Percentiles rank a stretch among this genome's conserved stretches.
These are phyloP conservation scores for Eristalis intricaria DNA, from an alignment of 2,888 invertebrate species.

Conservation along the genomic window DNA sequence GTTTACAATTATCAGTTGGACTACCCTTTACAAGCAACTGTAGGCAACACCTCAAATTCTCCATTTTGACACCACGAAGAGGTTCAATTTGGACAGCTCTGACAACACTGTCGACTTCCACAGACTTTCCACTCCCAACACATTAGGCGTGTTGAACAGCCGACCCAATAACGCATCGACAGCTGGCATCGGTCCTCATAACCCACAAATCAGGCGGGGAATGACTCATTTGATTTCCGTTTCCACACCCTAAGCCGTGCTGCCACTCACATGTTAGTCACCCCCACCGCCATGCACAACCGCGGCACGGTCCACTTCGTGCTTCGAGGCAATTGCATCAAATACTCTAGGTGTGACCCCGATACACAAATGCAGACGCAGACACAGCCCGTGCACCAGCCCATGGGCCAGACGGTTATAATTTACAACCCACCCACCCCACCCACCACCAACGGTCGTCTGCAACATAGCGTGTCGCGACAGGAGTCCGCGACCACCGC, in stretches of 20 bases:
- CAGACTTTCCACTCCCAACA: neutral
- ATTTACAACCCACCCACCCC: neutral
- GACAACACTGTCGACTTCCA: too few relatives aligned
- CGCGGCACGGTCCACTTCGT: neutral
- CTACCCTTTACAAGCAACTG: too few relatives aligned
- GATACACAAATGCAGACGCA: constrained; percentile 1
- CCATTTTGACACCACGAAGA: too few relatives aligned
- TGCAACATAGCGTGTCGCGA: constrained; percentile 40
- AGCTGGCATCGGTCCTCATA: neutral
- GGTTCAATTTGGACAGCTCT: too few relatives aligned
- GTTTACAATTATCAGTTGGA: too few relatives aligned
- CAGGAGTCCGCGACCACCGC: constrained; percentile 28
- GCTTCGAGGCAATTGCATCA: constrained; percentile 22
- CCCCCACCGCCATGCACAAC: neutral
- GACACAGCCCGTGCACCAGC: neutral
- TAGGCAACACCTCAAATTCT: too few relatives aligned
- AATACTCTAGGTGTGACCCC: constrained; percentile 31
- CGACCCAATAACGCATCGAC: neutral
- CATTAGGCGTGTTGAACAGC: neutral
- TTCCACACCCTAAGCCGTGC: neutral
- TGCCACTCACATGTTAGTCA: neutral
- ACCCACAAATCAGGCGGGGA: constrained; percentile 2
- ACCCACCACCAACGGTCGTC: neutral
- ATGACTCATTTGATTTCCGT: constrained; percentile 9
- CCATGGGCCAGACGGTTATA: neutral